These are phyloP conservation scores for Molorchus minor DNA, from an alignment of 2,888 invertebrate species.

Conservation along the genomic window DNA sequence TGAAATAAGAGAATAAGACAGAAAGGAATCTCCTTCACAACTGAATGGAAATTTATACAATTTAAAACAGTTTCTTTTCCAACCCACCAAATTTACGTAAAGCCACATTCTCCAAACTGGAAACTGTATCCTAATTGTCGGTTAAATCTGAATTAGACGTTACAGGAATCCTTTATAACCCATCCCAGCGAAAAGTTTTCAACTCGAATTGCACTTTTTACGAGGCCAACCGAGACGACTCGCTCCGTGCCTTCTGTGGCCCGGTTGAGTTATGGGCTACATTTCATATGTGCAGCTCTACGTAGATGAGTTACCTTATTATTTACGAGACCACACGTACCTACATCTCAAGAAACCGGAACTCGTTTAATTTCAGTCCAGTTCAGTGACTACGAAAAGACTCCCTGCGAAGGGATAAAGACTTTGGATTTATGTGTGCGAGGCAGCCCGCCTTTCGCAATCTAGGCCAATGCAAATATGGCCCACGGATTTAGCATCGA, in stretches of 20 bases:
- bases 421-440: slow-evolving; percentile 49
- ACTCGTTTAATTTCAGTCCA: slow-evolving; percentile 53
- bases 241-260: slow-evolving; percentile 23
- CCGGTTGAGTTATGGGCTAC: slow-evolving; percentile 43
- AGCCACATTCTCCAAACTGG: not conserved
- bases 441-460: slow-evolving; percentile 47
- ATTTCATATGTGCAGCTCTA: slow-evolving; percentile 49
- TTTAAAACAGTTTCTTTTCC: no score
- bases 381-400: slow-evolving; percentile 51
- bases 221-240: slow-evolving; percentile 9
- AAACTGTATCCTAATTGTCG: slow-evolving; percentile 11
- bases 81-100: not conserved
- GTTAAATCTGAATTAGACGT: slow-evolving; percentile 11
- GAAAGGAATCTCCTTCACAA: no score
- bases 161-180: not conserved
- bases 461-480: slow-evolving; percentile 53
- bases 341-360: slow-evolving; percentile 53
- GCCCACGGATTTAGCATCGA: slow-evolving; percentile 44
- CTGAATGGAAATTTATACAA: no score
- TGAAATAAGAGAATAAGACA: no score
- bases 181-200: slow-evolving; percentile 23
- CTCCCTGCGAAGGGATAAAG: slow-evolving; percentile 48
- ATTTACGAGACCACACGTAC: slow-evolving; percentile 49
- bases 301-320: slow-evolving; percentile 50
- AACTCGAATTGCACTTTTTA: slow-evolving; percentile 32